These are phyloP conservation scores for Nematostella vectensis DNA, from an alignment of 92 coral and sea anemone species.

Conservation along the genomic window DNA sequence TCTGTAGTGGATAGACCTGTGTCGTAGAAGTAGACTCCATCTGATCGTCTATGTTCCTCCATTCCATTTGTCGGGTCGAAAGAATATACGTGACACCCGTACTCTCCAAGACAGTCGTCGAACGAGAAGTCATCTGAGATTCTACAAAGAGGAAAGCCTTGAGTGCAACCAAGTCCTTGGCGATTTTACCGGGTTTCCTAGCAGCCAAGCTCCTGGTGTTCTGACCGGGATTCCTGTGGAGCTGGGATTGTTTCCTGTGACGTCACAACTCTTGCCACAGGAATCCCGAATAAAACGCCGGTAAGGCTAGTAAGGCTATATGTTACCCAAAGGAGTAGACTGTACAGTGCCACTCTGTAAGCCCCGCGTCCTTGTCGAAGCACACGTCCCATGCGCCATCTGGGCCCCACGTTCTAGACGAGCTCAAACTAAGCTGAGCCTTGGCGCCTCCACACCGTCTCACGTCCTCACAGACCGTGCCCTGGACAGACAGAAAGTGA, in stretches of 20 bases:
- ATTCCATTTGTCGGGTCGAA: conserved; percentile 82
- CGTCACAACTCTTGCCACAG: too few species aligned
- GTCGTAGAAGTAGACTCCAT: conserved; percentile 51
- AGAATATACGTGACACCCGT: conserved; percentile 81
- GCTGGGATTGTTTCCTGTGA: too few species aligned
- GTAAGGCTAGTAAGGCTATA: too few species aligned
- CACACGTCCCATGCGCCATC: conserved; percentile 95
- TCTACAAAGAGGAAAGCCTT: conserved; percentile 12
- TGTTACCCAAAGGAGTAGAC: conserved; percentile 91
- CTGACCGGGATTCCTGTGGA: too few species aligned
- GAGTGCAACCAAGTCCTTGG: background rate
- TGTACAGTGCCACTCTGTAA: conserved; percentile 36
- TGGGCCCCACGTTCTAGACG: conserved; percentile 64
- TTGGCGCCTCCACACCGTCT: conserved; percentile 75
- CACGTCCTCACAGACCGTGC: conserved; percentile 68
- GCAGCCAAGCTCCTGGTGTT: too few species aligned
- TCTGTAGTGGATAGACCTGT: conserved; percentile 59
- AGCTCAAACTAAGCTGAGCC: conserved; percentile 19
- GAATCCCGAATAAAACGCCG: too few species aligned
- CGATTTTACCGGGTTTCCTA: too few species aligned
- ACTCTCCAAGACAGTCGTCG: conserved; percentile 69
- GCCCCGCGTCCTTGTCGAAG: conserved; percentile 63
- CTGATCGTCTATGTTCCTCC: conserved; percentile 52
- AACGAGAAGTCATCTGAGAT: conserved; percentile 80
- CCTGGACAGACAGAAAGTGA: conserved; percentile 67